Conservation (phyloP, 2,888 invertebrate species). For the Lasius fuliginosus region DNA sequence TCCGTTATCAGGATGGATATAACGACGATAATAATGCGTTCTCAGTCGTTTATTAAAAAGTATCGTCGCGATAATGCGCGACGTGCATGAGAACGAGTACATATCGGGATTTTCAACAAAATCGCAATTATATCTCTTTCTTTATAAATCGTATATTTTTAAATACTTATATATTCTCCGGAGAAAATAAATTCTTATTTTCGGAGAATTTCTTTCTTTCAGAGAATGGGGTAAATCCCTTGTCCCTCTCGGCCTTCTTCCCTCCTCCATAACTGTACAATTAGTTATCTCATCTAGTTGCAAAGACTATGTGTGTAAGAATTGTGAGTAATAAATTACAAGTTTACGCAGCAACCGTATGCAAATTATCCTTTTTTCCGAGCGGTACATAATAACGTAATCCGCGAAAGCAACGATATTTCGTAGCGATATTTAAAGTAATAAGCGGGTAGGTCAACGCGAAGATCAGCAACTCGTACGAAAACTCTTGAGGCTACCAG, state of each 20-base stretch:
- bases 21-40: conserved; percentile 68
- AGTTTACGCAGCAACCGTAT: conserved; percentile 26
- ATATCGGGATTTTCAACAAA: neutral
- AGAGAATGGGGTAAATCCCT: neutral
- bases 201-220: neutral
- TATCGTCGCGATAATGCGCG: conserved; percentile 2
- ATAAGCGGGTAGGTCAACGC: conserved; percentile 34
- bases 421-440: conserved; percentile 33
- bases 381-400: conserved; percentile 35
- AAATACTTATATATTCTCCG: neutral
- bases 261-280: neutral
- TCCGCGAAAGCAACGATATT: conserved; percentile 28
- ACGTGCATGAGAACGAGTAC: conserved; percentile 11
- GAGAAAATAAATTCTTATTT: neutral
- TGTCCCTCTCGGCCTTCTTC: neutral
- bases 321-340: conserved; percentile 31
- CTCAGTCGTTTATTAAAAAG: conserved; percentile 57
- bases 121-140: conserved; percentile 4
- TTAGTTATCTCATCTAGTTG: neutral
- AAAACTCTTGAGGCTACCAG: conserved; percentile 39
- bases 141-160: neutral
- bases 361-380: conserved; percentile 38
- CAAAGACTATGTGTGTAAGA: neutral
- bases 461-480: conserved; percentile 35
- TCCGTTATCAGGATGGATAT: conserved; percentile 70